Percentiles rank a stretch among this genome's conserved stretches.
These are phyloP conservation scores for Spondyliosoma cantharus DNA, from an alignment of 2,797 vertebrate genomes.

Conservation along the genomic window DNA sequence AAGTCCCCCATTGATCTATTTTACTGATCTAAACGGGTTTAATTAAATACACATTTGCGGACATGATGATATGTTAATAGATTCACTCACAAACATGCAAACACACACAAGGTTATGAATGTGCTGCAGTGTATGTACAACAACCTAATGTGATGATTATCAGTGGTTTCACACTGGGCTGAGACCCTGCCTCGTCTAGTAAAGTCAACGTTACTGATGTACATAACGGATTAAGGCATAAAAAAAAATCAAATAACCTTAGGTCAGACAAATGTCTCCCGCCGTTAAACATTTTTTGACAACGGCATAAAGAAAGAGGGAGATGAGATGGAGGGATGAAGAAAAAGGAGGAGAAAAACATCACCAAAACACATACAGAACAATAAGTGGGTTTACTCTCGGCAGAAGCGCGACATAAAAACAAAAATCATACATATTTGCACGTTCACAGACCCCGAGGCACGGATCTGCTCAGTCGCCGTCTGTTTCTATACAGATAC, in stretches of 20 bases:
- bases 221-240: background rate
- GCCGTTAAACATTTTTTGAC: background rate
- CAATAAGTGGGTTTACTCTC: background rate
- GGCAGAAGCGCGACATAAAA: conserved; percentile 31
- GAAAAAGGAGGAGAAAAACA: background rate
- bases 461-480: conserved; percentile 13
- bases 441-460: conserved; percentile 50
- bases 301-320: background rate
- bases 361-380: background rate
- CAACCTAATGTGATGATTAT: background rate
- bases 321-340: background rate
- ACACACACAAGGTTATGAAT: background rate
- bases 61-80: background rate
- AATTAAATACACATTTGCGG: conserved; percentile 31
- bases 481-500: conserved; percentile 36
- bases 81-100: conserved; percentile 1
- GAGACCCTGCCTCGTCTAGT: background rate
- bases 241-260: background rate
- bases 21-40: conserved; percentile 34
- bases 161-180: background rate
- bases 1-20: conserved; percentile 9
- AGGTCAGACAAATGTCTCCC: background rate
- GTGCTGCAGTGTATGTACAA: background rate
- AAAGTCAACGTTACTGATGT: background rate
- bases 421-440: conserved; percentile 53